phyloP scores from a whole-genome alignment of 2,797 vertebrate genomes.

The Poeciliopsis paucimaculata region DNA sequence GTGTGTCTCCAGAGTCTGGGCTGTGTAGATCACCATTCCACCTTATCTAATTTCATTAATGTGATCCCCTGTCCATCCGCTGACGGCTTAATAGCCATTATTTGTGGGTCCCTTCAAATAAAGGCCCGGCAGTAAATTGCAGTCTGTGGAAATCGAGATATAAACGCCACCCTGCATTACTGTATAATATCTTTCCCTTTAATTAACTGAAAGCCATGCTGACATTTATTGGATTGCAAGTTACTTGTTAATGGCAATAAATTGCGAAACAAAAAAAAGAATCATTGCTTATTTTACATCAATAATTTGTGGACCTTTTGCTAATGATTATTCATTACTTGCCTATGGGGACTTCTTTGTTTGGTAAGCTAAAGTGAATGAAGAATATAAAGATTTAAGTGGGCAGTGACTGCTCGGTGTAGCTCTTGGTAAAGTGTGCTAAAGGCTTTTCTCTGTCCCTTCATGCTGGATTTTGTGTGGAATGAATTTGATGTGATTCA shows the following conservation, averaged over 20 bases:
- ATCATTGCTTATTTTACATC: constrained; percentile 90
- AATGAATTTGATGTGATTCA: constrained; percentile 32
- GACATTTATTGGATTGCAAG: constrained; percentile 97
- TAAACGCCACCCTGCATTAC: constrained; percentile 97
- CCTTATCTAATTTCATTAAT: constrained; percentile 98
- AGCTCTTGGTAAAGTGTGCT: constrained; percentile 50
- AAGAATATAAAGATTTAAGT: constrained; percentile 78
- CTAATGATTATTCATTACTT: constrained; percentile 83
- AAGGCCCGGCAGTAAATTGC: constrained; percentile 93
- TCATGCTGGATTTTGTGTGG: constrained; percentile 38
- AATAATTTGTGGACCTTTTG: constrained; percentile 85
- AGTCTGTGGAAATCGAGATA: constrained; percentile 93
- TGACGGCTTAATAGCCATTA: constrained; percentile 98
- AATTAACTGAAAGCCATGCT: constrained; percentile 99
- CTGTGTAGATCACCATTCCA: constrained; percentile 85
- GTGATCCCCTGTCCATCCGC: constrained; percentile 92
- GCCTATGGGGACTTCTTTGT: constrained; percentile 74
- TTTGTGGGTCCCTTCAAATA: constrained; percentile 98
- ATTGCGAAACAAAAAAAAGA: constrained; percentile 87
- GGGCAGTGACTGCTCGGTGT: constrained; percentile 70
- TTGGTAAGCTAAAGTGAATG: constrained; percentile 82
- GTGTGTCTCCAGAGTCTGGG: constrained; percentile 68
- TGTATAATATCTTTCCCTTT: constrained; percentile 99
- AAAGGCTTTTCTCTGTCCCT: constrained; percentile 45
- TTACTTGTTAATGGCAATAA: constrained; percentile 95